Conservation (phyloP, 2,888 invertebrate species). For the Melanostoma scalare region DNA sequence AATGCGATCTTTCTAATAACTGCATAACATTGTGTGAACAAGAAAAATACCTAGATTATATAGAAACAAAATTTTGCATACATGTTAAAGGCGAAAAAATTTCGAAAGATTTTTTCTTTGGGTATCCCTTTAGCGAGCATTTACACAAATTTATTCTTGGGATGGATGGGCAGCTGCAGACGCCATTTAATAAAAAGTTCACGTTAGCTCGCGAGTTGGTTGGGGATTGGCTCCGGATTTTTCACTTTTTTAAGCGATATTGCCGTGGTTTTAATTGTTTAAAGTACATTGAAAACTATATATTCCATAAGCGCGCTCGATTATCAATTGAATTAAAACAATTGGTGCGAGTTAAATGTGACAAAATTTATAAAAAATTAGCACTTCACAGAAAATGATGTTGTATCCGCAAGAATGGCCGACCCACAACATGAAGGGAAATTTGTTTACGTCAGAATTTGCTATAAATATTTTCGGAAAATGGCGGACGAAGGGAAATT, state of each 20-base stretch:
- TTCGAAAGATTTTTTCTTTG: slow-evolving; percentile 48
- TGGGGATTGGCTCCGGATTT: slow-evolving; percentile 53
- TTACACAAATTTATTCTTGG: slow-evolving; percentile 63
- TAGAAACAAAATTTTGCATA: slow-evolving; percentile 66
- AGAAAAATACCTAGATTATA: slow-evolving; percentile 65
- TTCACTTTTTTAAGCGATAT: slow-evolving; percentile 57
- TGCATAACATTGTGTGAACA: slow-evolving; percentile 38
- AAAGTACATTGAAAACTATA: slow-evolving; percentile 52
- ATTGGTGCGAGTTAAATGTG: slow-evolving; percentile 82
- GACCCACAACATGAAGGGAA: slow-evolving; percentile 85
- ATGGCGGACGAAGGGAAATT: slow-evolving; percentile 54
- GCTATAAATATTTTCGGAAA: slow-evolving; percentile 56
- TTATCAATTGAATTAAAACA: slow-evolving; percentile 64
- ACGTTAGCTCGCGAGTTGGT: slow-evolving; percentile 65
- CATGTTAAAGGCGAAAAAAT: slow-evolving; percentile 66
- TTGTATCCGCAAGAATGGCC: slow-evolving; percentile 88
- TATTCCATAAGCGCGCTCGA: slow-evolving; percentile 56
- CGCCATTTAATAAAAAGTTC: slow-evolving; percentile 71
- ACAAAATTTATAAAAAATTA: slow-evolving; percentile 82
- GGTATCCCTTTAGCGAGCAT: slow-evolving; percentile 62
- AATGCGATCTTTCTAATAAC: slow-evolving; percentile 48
- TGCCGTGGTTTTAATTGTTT: slow-evolving; percentile 50
- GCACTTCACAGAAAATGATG: slow-evolving; percentile 85
- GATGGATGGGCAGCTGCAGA: slow-evolving; percentile 56
- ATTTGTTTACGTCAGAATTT: slow-evolving; percentile 67